These are phyloP conservation scores for Oscheius sp. DNA, from an alignment of 2,888 invertebrate genomes.

Conservation along the genomic window DNA sequence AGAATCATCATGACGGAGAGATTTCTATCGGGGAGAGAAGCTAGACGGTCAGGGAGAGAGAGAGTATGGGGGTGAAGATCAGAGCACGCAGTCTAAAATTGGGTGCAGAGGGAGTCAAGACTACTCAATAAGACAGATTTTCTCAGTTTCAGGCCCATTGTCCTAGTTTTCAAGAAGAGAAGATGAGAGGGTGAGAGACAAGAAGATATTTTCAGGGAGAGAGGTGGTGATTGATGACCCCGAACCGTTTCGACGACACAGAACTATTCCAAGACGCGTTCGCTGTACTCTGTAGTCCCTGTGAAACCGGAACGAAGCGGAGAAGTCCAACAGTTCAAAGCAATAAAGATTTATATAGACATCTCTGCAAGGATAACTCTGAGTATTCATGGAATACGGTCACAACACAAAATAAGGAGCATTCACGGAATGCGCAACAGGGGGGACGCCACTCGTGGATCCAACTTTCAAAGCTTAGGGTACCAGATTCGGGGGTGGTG, in stretches of 20 bases:
- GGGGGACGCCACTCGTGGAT: constrained; percentile 33
- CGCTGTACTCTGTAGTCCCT: constrained; percentile 27
- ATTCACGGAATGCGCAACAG: constrained; percentile 32
- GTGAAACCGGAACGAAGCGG: constrained; percentile 3
- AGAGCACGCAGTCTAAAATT: too few species aligned
- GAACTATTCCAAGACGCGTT: neutral
- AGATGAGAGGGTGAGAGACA: too few species aligned
- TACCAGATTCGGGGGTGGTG: constrained; percentile 13
- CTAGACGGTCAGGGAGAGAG: too few species aligned
- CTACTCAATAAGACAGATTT: too few species aligned
- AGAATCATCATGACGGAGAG: constrained; percentile 15
- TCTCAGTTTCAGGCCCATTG: too few species aligned
- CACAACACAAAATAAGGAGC: constrained; percentile 21
- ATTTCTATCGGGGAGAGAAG: constrained; percentile 2
- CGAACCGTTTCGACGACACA: constrained; percentile 21
- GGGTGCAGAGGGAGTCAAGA: too few species aligned
- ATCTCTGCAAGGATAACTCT: constrained; percentile 29
- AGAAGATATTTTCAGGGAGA: too few species aligned
- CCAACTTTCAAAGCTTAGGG: constrained; percentile 54
- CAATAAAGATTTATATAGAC: constrained; percentile 11
- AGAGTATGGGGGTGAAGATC: too few species aligned
- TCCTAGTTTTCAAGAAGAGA: too few species aligned
- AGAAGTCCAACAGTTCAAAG: constrained; percentile 1
- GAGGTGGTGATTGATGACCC: constrained; percentile 17
- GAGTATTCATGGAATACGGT: constrained; percentile 37